Evolutionary conservation across 2,113 vertebrate species (phyloP), one percentile per base, ranked within the genome.

Genomic region (Tichodroma muraria): DNA sequence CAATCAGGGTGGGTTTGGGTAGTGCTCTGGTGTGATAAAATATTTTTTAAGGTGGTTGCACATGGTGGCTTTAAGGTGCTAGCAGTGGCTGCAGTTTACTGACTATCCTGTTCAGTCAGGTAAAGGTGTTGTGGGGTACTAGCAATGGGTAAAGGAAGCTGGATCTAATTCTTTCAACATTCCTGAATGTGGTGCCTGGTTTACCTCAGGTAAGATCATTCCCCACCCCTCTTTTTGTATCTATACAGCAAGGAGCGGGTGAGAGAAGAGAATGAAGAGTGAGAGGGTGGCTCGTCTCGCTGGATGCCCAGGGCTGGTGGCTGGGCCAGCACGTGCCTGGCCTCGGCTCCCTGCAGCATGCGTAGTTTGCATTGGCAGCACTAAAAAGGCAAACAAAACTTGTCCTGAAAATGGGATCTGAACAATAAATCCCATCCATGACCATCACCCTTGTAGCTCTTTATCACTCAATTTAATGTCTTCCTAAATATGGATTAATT

Each of bases 291-390:
- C 25, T 5, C 2, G 5, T 40, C 22, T 53, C 4, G 2, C 30
- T 44, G 23, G 17, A 13, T 40, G 38, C 14, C 35, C 4, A 0
- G 10, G 53, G 44, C 31, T 50, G 17, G 25, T 13, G 63, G 6
- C 23, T 64, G 37, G 50, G n/a, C 37, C 49, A 20, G 59, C 16
- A 6, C 24, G 3, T 5, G 10, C 60, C 40, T 31, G 40, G n/a
- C 23, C 65, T 57, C 2, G 16, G n/a, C 50, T 75, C 37, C 19
- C 49, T 35, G 70, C 5, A 11, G 69, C 44, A 31, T 0, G 0
- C 11, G 15, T 5, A 8, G 5, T 42, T 69, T 64, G 49, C 19
- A 21, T 3, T n/a, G 28, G 17, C 24, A 53, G 57, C 38, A 35
- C 57, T 47, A 44, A 47, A 6, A 10, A 53, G 19, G 25, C 18